A percentile compares a stretch with the other conserved stretches of the same genome.
phyloP scores from a whole-genome alignment of 2,888 invertebrate genomes.

The Mesorhabditis belari region DNA sequence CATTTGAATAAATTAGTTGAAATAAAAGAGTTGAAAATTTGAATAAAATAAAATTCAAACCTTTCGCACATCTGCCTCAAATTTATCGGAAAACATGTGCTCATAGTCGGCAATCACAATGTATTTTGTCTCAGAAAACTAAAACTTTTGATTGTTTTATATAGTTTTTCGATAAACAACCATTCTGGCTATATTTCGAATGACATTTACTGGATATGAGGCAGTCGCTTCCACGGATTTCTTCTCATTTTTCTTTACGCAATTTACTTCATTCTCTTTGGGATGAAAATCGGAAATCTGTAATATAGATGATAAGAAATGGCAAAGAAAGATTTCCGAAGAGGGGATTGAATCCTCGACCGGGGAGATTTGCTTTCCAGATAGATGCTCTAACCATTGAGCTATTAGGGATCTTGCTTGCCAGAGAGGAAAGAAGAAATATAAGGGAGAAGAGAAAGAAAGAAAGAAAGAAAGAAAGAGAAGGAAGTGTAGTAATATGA shows the following conservation, averaged over 20 bases:
- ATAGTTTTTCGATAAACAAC: too few species aligned
- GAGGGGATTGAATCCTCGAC: too few species aligned
- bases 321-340: too few species aligned
- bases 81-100: neutral
- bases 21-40: too few species aligned
- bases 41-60: too few species aligned
- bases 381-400: too few species aligned
- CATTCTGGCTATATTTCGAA: neutral
- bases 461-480: neutral
- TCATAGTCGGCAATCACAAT: neutral
- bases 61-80: neutral
- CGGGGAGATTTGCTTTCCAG: too few species aligned
- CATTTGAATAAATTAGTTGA: neutral
- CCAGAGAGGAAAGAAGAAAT: constrained; percentile 2
- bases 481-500: too few species aligned
- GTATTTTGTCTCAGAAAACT: neutral
- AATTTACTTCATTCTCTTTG: too few species aligned
- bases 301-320: too few species aligned
- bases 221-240: neutral
- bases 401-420: constrained; percentile 6
- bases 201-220: neutral
- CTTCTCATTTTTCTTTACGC: neutral
- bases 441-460: too few species aligned
- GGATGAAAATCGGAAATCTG: too few species aligned
- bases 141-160: neutral